Base-by-base conservation (phyloP, 2,797 vertebrate genomes). In the Cephalopachus bancanus region DNA sequence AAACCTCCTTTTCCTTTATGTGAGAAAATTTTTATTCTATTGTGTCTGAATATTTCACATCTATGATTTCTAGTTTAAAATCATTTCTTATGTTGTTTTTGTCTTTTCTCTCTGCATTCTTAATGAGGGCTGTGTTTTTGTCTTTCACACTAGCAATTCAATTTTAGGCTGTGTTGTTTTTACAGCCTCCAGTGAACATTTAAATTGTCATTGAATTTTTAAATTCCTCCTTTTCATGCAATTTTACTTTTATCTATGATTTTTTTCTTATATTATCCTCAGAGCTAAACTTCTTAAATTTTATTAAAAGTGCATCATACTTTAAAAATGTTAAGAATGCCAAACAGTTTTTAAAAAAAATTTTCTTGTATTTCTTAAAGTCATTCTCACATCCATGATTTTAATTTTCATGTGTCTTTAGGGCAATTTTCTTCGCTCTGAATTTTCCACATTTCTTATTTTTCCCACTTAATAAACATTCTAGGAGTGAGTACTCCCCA, bases 81-180 rank as follows among this genome's bases (percentile, higher is more conserved):
- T 64, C 19, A 83, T 62, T 87, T 53, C 69, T 94, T 67, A 44
- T 22, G 19, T 51, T 76, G 24, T 59, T 75, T 44, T 86, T 33
- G 5, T 64, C 14, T 87, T 90, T 89, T 80, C 37, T 62, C 15
- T 88, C 62, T 71, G 10, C 16, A 33, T 59, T 67, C 37, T 85
- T 76, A 65, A 24, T 65, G 51, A 78, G 15, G 76, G 92, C 74
- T 86, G 14, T 49, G 67, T 11, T 86, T 89, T 67, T 83, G 26
- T 62, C 26, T 79, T 88, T 87, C 57, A 83, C 24, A 78, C 76
- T 94, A 87, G 71, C n/a, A 94, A 83, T 87, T 91, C 14, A 86
- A 28, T 86, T 83, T 93, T 78, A 86, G 49, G 37, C 3, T 89
- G 4, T 84, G 24, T 64, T 76, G 26, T 81, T 87, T 96, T 76